Evolutionary conservation across 2,888 invertebrate species (phyloP).

Genomic region (Zygaena filipendulae): DNA sequence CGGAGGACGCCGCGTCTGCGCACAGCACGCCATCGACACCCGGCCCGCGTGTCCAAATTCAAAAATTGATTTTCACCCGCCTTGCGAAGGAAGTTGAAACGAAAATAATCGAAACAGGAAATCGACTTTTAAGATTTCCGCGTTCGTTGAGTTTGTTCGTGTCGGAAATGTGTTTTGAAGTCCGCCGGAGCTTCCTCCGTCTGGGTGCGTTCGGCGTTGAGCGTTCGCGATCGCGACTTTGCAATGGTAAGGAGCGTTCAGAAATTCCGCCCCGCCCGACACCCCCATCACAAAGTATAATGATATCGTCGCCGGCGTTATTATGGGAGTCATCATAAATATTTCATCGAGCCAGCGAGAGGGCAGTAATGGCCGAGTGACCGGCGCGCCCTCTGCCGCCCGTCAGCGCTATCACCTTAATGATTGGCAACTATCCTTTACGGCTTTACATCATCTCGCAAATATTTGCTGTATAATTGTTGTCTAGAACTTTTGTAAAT

Average conservation of each 20-base stretch:
- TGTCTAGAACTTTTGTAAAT: no score
- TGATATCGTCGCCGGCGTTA: slow-evolving; percentile 66
- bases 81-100: slow-evolving; percentile 10
- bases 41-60: slow-evolving; percentile 18
- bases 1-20: slow-evolving; percentile 70
- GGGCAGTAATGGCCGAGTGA: slow-evolving; percentile 67
- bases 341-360: slow-evolving; percentile 59
- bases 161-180: slow-evolving; percentile 34
- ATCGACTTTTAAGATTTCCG: slow-evolving; percentile 25
- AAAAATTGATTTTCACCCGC: slow-evolving; percentile 20
- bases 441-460: no score
- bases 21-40: slow-evolving; percentile 29
- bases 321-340: slow-evolving; percentile 68
- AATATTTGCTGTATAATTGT: no score
- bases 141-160: slow-evolving; percentile 33
- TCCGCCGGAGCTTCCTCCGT: slow-evolving; percentile 21
- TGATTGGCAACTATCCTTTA: not conserved
- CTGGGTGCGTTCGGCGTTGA: slow-evolving; percentile 30
- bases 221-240: slow-evolving; percentile 52
- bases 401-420: slow-evolving; percentile 11
- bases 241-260: slow-evolving; percentile 66
- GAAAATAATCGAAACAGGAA: slow-evolving; percentile 19
- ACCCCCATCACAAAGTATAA: slow-evolving; percentile 72
- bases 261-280: slow-evolving; percentile 66
- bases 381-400: slow-evolving; percentile 30